Evolutionary conservation across 2,888 invertebrate species (phyloP).

Genomic region (Orchesella flavescens): DNA sequence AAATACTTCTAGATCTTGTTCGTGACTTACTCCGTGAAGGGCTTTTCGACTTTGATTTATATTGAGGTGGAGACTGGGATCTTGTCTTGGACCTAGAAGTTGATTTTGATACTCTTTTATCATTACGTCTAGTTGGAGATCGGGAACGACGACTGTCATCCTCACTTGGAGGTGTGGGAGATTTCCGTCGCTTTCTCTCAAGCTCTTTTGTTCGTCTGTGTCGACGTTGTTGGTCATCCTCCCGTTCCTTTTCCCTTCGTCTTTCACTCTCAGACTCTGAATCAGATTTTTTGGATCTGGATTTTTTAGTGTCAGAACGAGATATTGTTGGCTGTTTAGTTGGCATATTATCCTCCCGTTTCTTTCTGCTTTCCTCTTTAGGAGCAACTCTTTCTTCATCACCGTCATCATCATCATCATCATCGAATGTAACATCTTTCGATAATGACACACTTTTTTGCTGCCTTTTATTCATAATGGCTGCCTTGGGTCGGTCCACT

Average conservation of each 20-base stretch:
- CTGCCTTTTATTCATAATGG: constrained; percentile 50
- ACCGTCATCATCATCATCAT: constrained; percentile 55
- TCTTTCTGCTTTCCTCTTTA: neutral
- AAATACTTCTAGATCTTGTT: constrained; percentile 59
- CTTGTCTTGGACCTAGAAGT: constrained; percentile 65
- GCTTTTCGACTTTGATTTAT: constrained; percentile 62
- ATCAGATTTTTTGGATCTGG: constrained; percentile 36
- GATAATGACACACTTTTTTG: constrained; percentile 34
- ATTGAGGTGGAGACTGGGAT: constrained; percentile 53
- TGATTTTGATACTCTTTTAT: constrained; percentile 53
- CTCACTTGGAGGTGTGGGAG: constrained; percentile 42
- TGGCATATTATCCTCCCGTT: constrained; percentile 13
- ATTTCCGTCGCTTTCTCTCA: constrained; percentile 32
- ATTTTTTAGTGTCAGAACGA: constrained; percentile 20
- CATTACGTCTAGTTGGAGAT: constrained; percentile 20
- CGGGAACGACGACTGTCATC: constrained; percentile 46
- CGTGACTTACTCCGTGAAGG: constrained; percentile 65
- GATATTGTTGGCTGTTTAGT: neutral
- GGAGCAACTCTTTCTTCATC: constrained; percentile 9
- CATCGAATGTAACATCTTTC: constrained; percentile 44
- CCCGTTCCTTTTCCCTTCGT: constrained; percentile 26
- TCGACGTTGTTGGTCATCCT: constrained; percentile 25
- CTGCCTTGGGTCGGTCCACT: constrained; percentile 61
- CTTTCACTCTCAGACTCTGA: constrained; percentile 41
- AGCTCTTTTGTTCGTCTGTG: constrained; percentile 11